phyloP scores from a whole-genome alignment of 23 tunicate species.

The Oikopleura albicans region DNA sequence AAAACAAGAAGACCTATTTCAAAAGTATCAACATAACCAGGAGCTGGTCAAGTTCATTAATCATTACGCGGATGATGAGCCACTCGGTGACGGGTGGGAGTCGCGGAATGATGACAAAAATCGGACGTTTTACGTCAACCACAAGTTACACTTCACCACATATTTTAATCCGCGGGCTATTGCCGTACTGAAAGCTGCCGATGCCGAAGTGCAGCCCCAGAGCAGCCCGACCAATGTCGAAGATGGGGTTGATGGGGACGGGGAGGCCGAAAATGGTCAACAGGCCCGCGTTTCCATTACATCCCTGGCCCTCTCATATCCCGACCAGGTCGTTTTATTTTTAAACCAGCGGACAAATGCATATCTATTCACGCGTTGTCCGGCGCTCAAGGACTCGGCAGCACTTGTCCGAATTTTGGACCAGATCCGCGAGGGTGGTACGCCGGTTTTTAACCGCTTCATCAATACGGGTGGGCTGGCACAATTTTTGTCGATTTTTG shows the following conservation, averaged over 20 bases:
- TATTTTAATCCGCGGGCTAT: neutral
- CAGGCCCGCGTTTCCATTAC: neutral
- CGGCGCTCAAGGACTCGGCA: neutral
- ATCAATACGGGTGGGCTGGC: neutral
- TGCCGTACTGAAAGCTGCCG: neutral
- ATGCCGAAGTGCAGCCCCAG: neutral
- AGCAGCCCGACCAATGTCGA: too few species aligned
- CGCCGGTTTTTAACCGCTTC: neutral
- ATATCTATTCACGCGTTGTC: neutral
- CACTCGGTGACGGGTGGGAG: neutral
- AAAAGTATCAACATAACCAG: neutral
- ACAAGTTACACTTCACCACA: neutral
- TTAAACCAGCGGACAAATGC: neutral
- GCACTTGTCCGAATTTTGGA: neutral
- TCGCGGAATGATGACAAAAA: neutral
- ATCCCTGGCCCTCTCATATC: neutral
- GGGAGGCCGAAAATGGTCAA: too few species aligned
- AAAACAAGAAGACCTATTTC: too few species aligned
- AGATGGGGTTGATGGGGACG: too few species aligned
- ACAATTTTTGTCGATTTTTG: neutral
- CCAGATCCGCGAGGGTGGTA: neutral
- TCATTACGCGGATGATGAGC: neutral
- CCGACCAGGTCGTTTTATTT: neutral
- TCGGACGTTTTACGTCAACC: neutral
- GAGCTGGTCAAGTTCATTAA: neutral